phyloP scores from a whole-genome alignment of 2,888 invertebrate species.

The Pyralis farinalis region DNA sequence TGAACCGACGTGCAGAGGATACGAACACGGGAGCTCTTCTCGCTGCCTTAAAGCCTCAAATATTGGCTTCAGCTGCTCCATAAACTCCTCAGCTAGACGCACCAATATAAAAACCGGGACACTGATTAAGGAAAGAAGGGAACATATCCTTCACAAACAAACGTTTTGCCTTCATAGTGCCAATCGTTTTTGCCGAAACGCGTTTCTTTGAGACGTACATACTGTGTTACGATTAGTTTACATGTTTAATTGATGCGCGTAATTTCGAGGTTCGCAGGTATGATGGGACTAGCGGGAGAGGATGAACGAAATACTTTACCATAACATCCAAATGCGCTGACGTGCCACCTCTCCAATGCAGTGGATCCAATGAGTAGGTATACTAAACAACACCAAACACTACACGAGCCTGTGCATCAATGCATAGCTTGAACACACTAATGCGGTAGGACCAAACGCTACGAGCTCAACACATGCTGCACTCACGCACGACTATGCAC shows the following conservation, averaged over 20 bases:
- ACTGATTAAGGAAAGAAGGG: conserved; percentile 60
- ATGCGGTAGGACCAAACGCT: conserved; percentile 76
- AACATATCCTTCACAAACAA: conserved; percentile 41
- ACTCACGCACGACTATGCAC: conserved; percentile 58
- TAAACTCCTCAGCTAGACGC: conserved; percentile 93
- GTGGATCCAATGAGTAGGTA: conserved; percentile 68
- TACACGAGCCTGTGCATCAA: conserved; percentile 74
- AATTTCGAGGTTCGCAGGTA: conserved; percentile 52
- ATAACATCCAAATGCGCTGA: conserved; percentile 69
- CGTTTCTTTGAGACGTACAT: conserved; percentile 41
- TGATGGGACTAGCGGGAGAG: conserved; percentile 65
- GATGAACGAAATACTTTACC: conserved; percentile 74
- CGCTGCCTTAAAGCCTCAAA: conserved; percentile 96
- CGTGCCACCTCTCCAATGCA: conserved; percentile 80
- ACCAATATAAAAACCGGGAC: conserved; percentile 74
- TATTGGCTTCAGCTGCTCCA: conserved; percentile 97
- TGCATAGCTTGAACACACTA: conserved; percentile 76
- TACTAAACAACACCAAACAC: conserved; percentile 75
- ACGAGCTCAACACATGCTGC: conserved; percentile 78
- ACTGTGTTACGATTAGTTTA: conserved; percentile 66
- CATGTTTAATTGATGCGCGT: conserved; percentile 59
- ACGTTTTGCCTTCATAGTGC: conserved; percentile 71
- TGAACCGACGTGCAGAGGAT: conserved; percentile 92
- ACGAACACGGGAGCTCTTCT: conserved; percentile 94
- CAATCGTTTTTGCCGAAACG: conserved; percentile 67